A percentile compares a stretch with the other conserved stretches of the same genome.
Conservation (phyloP, 1,140 invertebrate genomes). For the Paraescarpia echinospica region DNA sequence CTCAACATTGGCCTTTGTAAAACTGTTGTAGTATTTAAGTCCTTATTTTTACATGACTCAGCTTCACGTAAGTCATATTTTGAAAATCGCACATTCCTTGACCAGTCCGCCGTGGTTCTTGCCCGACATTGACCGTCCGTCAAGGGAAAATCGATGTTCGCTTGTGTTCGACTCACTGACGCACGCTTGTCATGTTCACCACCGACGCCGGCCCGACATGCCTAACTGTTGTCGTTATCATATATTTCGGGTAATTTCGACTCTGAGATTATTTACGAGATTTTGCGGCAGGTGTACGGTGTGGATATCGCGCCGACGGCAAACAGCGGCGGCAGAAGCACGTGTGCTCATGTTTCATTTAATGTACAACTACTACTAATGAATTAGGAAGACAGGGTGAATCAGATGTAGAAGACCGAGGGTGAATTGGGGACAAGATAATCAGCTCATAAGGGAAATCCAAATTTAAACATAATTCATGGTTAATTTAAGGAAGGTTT, state of each 20-base stretch:
- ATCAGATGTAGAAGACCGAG: too few relatives aligned
- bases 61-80: not conserved
- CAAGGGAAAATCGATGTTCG: not conserved
- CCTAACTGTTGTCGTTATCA: not conserved
- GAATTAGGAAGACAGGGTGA: too few relatives aligned
- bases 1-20: not conserved
- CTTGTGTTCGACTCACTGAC: not conserved
- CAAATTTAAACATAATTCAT: too few relatives aligned
- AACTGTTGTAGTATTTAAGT: too few relatives aligned
- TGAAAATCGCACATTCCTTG: not conserved
- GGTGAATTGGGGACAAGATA: too few relatives aligned
- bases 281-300: not conserved
- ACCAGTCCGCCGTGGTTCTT: not conserved
- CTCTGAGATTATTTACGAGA: not conserved
- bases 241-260: not conserved
- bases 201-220: not conserved
- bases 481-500: too few relatives aligned
- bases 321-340: not conserved
- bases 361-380: not conserved
- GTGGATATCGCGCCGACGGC: not conserved
- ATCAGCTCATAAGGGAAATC: too few relatives aligned
- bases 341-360: not conserved
- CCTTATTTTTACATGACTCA: not conserved
- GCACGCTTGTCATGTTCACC: not conserved
- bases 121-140: not conserved